Conservation (phyloP, 2,113 vertebrate species). For the Cryptotis parvus region DNA sequence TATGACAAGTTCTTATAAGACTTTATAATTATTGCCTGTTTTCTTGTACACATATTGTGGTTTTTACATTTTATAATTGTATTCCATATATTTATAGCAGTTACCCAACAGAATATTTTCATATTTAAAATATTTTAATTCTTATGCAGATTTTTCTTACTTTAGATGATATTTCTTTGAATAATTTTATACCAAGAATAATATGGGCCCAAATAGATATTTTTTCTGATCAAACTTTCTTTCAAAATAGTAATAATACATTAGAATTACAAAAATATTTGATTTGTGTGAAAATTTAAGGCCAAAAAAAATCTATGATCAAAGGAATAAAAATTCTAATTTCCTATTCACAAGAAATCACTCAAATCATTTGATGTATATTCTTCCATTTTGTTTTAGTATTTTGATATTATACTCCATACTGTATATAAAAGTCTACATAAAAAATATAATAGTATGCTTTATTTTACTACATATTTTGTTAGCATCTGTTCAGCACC, state of each 20-base stretch:
- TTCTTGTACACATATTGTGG: not conserved
- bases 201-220: not conserved
- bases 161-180: slow-evolving; percentile 46
- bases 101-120: not conserved
- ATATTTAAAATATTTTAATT: not conserved
- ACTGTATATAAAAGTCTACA: too few relatives aligned
- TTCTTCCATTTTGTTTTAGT: slow-evolving; percentile 2
- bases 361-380: not conserved
- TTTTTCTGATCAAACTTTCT: not conserved
- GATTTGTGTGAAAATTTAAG: not conserved
- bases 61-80: slow-evolving; percentile 28
- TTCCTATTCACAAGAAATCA: not conserved
- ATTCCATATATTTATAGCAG: not conserved
- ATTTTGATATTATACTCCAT: too few relatives aligned
- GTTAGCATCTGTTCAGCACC: too few relatives aligned
- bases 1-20: not conserved
- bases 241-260: not conserved
- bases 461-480: too few relatives aligned
- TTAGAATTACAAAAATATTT: not conserved
- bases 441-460: too few relatives aligned
- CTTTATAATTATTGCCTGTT: not conserved
- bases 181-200: slow-evolving; percentile 6
- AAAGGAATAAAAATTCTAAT: not conserved
- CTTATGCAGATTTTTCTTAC: not conserved
- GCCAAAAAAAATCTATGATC: not conserved